Conservation (phyloP, 1,140 invertebrate genomes). For the Hestina assimilis region DNA sequence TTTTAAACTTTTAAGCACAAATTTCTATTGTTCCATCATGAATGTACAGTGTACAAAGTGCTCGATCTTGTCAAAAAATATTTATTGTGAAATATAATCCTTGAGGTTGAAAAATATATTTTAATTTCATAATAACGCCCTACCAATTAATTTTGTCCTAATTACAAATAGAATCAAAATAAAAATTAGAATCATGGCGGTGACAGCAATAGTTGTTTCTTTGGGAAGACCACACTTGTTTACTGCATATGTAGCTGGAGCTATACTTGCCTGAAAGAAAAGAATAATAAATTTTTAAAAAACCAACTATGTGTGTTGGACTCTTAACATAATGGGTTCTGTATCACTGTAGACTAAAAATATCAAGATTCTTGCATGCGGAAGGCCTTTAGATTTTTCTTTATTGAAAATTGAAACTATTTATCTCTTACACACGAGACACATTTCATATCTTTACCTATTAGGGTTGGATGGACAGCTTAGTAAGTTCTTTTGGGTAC, state of each 20-base stretch:
- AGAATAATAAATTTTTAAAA: too few species aligned
- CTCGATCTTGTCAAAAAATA: constrained; percentile 73
- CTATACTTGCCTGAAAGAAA: constrained; percentile 53
- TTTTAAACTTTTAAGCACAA: constrained; percentile 1
- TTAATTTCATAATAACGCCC: constrained; percentile 30
- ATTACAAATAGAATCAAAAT: constrained; percentile 34
- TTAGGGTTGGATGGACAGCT: too few species aligned
- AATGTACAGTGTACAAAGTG: constrained; percentile 67
- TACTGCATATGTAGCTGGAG: constrained; percentile 43
- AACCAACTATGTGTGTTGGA: too few species aligned
- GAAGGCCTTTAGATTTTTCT: too few species aligned
- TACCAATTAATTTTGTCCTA: constrained; percentile 37
- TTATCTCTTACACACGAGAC: neutral
- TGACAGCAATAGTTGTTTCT: constrained; percentile 47
- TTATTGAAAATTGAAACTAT: too few species aligned
- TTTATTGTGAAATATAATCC: constrained; percentile 72
- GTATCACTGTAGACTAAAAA: too few species aligned
- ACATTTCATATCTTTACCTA: too few species aligned
- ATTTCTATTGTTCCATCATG: constrained; percentile 34
- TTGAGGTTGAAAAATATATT: constrained; percentile 33
- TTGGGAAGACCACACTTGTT: constrained; percentile 55
- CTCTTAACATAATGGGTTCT: too few species aligned
- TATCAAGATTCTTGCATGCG: too few species aligned
- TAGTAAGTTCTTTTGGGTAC: too few species aligned
- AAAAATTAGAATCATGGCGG: constrained; percentile 42